A percentile compares a stretch with the other conserved stretches of the same genome.
These are phyloP conservation scores for Chelonus insularis DNA, from an alignment of 1,140 invertebrate genomes.

Conservation along the genomic window DNA sequence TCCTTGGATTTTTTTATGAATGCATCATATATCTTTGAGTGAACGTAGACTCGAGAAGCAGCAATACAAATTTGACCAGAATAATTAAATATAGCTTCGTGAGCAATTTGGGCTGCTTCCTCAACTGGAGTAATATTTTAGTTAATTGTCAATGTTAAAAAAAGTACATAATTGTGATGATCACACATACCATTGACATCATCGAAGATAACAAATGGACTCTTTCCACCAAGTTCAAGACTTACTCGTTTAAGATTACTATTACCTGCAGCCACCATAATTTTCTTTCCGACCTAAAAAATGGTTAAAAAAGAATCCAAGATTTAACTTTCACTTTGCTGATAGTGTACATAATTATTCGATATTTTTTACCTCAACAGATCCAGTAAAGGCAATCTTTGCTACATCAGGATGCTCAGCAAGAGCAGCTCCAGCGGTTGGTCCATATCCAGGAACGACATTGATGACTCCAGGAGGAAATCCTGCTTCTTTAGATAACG, in stretches of 20 bases:
- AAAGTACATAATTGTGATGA: background rate
- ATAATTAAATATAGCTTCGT: slow-evolving; percentile 68
- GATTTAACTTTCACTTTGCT: no score
- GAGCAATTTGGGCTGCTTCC: slow-evolving; percentile 64
- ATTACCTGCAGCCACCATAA: slow-evolving; percentile 73
- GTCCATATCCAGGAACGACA: slow-evolving; percentile 80
- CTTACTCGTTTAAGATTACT: slow-evolving; percentile 83
- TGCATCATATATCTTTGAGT: slow-evolving; percentile 70
- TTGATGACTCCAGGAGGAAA: slow-evolving; percentile 88
- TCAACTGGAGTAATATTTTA: slow-evolving; percentile 59
- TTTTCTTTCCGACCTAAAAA: slow-evolving; percentile 71
- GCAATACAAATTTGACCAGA: slow-evolving; percentile 75
- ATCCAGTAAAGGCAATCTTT: slow-evolving; percentile 75
- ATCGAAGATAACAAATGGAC: slow-evolving; percentile 77
- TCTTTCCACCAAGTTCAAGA: slow-evolving; percentile 90
- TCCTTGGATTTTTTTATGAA: slow-evolving; percentile 66
- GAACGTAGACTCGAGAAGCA: slow-evolving; percentile 70
- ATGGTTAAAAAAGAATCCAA: background rate
- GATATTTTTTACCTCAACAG: slow-evolving; percentile 54
- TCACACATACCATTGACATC: slow-evolving; percentile 59
- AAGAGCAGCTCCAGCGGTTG: slow-evolving; percentile 71
- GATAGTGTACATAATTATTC: no score
- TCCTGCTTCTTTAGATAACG: slow-evolving; percentile 81
- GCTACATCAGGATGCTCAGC: slow-evolving; percentile 67
- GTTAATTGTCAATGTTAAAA: background rate